Percentiles rank a stretch among this genome's conserved stretches.
Evolutionary conservation across 2,797 vertebrate genomes (phyloP).

Genomic region (Emydoidea blandingii): DNA sequence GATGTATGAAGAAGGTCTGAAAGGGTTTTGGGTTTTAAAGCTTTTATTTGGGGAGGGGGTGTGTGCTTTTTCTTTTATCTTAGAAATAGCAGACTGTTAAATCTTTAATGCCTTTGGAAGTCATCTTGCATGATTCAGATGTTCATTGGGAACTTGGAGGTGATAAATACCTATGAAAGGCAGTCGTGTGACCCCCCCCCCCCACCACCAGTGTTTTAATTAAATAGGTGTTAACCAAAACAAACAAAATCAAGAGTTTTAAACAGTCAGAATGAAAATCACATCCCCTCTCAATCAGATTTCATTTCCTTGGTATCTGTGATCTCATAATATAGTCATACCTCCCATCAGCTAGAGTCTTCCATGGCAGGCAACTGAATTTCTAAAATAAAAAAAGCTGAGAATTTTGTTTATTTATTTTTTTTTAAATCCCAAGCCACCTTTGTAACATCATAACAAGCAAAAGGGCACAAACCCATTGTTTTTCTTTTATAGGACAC

Average conservation of each 20-base stretch:
- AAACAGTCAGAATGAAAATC: constrained; percentile 34
- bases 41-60: not conserved
- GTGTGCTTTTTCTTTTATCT: not conserved
- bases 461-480: not conserved
- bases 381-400: not conserved
- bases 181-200: not conserved
- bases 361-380: not conserved
- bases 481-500: not conserved
- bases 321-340: not conserved
- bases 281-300: not conserved
- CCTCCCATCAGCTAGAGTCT: not conserved
- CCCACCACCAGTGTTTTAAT: not conserved
- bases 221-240: not conserved
- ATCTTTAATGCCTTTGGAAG: not conserved
- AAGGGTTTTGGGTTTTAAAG: constrained; percentile 8
- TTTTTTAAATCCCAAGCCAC: not conserved
- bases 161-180: not conserved
- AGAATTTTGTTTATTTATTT: not conserved
- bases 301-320: not conserved
- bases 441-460: not conserved
- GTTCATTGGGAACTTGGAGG: not conserved
- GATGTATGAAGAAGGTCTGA: not conserved
- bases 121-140: not conserved
- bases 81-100: not conserved
- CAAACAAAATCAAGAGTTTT: constrained; percentile 66